Evolutionary conservation across 1,140 invertebrate genomes (phyloP), one percentile per base, ranked within the genome.

Genomic region (Vanessa atalanta): DNA sequence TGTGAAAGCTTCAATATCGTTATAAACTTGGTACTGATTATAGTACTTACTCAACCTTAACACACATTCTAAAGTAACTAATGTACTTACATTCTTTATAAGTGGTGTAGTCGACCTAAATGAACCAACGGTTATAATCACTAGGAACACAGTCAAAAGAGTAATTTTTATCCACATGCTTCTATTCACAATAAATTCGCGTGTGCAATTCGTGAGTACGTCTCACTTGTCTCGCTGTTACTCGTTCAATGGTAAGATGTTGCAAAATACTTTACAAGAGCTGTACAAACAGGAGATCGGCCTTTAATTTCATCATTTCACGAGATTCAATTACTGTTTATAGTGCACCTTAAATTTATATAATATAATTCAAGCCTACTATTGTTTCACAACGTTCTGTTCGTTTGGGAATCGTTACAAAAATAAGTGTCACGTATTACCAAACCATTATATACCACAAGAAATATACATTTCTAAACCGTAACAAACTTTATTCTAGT

Each of bases 61-160:
- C 37, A 43, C 37, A 43, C 3, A 43, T 43, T 0, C 7, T 50
- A 51, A 65, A 70, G 47, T 47, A 5, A 43, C 9, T 43, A 43
- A 43, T 7, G 11, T 53, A 84, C 86, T 88, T 79, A 88, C 88
- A 74, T 85, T 88, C 82, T 86, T 90, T 82, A 90, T 90, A 15
- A 90, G 70, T 13, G 88, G 88, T 47, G 83, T 77, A n/a, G 75
- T 69, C n/a, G 79, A 69, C 65, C 78, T 78, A 51, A 68, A 83
- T 0, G 65, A 55, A 12, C n/a, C 63, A 9, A 65, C 60, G 31
- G 15, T 12, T 14, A 60, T 31, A 14, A 70, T 71, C 12, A 72
- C 23, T 11, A 68, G 16, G 8, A 53, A 61, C 43, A 73, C 20
- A 14, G 67, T 47, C 12, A 70, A 48, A 67, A 65, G 20, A 14